Percentiles rank a stretch among this genome's conserved stretches.
Conservation (phyloP, 2,888 invertebrate species). For the Nomada fabriciana region DNA sequence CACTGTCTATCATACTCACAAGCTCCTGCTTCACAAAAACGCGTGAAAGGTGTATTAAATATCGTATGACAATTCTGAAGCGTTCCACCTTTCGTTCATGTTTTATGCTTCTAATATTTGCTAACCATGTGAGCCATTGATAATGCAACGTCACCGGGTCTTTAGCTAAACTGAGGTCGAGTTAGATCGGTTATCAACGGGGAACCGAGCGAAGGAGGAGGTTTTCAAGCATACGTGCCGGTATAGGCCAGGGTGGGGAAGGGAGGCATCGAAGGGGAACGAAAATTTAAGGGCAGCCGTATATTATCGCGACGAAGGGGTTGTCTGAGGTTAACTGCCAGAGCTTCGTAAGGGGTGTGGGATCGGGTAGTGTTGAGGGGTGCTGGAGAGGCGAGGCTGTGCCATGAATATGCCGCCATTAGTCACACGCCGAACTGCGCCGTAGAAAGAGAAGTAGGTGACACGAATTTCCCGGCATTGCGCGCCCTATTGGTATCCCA, state of each 20-base stretch:
- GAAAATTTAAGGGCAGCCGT: conserved; percentile 75
- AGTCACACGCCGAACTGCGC: conserved; percentile 75
- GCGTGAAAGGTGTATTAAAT: conserved; percentile 34
- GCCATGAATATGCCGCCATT: conserved; percentile 76
- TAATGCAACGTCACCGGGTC: neutral
- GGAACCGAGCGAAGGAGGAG: conserved; percentile 12
- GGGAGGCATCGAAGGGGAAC: conserved; percentile 57
- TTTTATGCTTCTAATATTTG: conserved; percentile 17
- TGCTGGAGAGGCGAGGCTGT: conserved; percentile 57
- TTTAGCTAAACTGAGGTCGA: neutral
- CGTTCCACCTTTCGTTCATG: conserved; percentile 10
- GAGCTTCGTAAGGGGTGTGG: conserved; percentile 67
- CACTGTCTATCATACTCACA: conserved; percentile 8
- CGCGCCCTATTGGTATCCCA: conserved; percentile 74
- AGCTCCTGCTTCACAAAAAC: conserved; percentile 20
- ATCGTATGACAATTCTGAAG: neutral
- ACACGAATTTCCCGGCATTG: conserved; percentile 74
- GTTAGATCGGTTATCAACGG: conserved; percentile 14
- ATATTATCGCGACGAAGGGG: conserved; percentile 74
- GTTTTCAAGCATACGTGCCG: conserved; percentile 52
- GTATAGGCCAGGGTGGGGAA: conserved; percentile 44
- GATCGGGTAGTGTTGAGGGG: conserved; percentile 55
- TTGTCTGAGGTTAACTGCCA: conserved; percentile 78
- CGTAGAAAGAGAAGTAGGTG: conserved; percentile 74
- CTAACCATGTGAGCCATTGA: conserved; percentile 16